Percentiles rank a stretch among this genome's conserved stretches.
These are phyloP conservation scores for Lutjanus erythropterus DNA, from an alignment of 2,113 vertebrate genomes.

Conservation along the genomic window DNA sequence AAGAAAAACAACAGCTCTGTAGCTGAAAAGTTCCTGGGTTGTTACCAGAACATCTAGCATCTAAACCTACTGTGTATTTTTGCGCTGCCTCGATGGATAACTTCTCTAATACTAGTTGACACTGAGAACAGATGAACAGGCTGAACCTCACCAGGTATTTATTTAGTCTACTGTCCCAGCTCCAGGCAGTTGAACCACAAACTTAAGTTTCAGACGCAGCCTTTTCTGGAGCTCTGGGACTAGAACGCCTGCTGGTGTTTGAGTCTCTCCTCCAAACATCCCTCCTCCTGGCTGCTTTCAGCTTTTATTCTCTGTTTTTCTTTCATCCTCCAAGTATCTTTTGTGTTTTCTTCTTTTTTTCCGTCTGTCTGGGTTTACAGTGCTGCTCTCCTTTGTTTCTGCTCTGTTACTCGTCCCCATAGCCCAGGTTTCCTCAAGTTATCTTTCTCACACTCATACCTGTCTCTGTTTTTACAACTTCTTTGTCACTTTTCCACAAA, in stretches of 20 bases:
- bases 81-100: not conserved
- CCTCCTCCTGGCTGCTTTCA: constrained; percentile 27
- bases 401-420: constrained; percentile 2
- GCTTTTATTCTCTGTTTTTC: constrained; percentile 30
- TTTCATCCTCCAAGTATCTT: constrained; percentile 46
- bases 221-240: constrained; percentile 7
- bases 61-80: not conserved
- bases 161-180: constrained; percentile 35
- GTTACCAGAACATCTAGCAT: not conserved
- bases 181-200: constrained; percentile 30
- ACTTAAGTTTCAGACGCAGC: constrained; percentile 5
- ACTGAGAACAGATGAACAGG: constrained; percentile 11
- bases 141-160: constrained; percentile 11
- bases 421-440: constrained; percentile 35
- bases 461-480: constrained; percentile 31
- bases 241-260: constrained; percentile 29
- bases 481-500: not conserved
- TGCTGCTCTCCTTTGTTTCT: constrained; percentile 29
- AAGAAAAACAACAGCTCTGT: not conserved
- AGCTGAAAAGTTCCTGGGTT: not conserved
- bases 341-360: constrained; percentile 19
- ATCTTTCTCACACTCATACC: constrained; percentile 36
- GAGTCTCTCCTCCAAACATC: constrained; percentile 34
- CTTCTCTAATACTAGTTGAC: not conserved
- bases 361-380: constrained; percentile 24